Evolutionary conservation across 2,888 invertebrate species (phyloP), one percentile per base, ranked within the genome.

Genomic region (Coleophora flavipennella): DNA sequence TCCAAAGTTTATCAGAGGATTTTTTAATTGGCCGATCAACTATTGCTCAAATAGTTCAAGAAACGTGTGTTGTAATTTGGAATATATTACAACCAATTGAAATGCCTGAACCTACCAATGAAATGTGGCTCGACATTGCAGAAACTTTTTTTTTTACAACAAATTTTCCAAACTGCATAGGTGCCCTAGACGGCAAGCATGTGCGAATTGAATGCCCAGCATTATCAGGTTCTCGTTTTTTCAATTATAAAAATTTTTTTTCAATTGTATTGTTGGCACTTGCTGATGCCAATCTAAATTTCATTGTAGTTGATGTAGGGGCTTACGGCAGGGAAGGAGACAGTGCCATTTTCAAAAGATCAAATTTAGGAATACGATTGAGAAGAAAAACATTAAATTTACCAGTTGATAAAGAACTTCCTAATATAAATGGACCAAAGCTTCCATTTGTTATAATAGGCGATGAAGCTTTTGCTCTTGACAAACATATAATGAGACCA

Each of bases 211-310:
- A 42, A 27, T 38, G 46, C 37, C 51, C 54, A 34, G 39, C 49
- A 35, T 38, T 49, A 43, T 49, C 49, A 35, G 56, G 54, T 33
- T 53, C 50, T 39, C 39, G 44, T 44, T 55, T 38, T 47, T 51
- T 51, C 37, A 57, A 54, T 47, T 51, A 56, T 40, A 57, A 54
- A 47, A 33, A 44, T 27, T 48, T 41, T 25, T 38, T 32, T 35
- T 48, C 48, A n/a, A n/a, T n/a, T n/a, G n/a, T n/a, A n/a, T n/a
- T n/a, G n/a, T n/a, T n/a, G n/a, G n/a, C n/a, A n/a, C n/a, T n/a
- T n/a, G n/a, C n/a, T n/a, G n/a, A n/a, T n/a, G n/a, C n/a, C n/a
- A n/a, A n/a, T n/a, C n/a, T 39, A 32, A 33, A 28, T 33, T 48
- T 48, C 42, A 39, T 31, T 29, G 10, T 41, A 14, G 27, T 48